Evolutionary conservation across 2,888 invertebrate species (phyloP), one percentile per base, ranked within the genome.

Genomic region (Lithophane leautieri): DNA sequence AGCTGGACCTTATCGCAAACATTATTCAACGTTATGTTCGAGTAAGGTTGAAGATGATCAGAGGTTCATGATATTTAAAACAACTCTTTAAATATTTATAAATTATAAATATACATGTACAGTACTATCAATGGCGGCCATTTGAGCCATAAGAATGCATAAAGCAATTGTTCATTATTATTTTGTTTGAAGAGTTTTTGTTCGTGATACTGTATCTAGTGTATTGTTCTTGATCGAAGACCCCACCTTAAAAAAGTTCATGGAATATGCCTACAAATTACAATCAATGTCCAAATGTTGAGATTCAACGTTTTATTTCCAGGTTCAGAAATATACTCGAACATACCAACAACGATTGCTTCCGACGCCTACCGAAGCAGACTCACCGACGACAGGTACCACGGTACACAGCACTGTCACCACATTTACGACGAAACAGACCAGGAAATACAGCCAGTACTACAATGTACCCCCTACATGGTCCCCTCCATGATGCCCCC

Each of bases 311-410:
- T 50, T 34, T 67, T 58, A 1, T 2, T 58, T 83, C 0, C 91
- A 95, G 95, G 91, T 87, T 89, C 92, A 40, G 95, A 95, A 85
- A 95, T 96, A 86, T 96, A 96, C 84, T 95, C 95, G 9, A 96
- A 96, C 85, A 82, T 96, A 75, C 93, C 95, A 52, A 89, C 90
- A 12, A 90, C 93, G 25, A 89, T 93, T 66, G 73, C 77, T 58
- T 83, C 92, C 50, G 89, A 91, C 3, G 86, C 90, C 0, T 89
- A 90, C 68, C 91, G 90, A 70, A 90, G 89, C 77, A 83, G 91
- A 47, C 73, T 89, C 6, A 73, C 86, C 9, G 94, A 94, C 67
- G 70, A 89, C 1, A 86, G 92, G 65, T 93, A 92, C 85, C 88
- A 83, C 68, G 70, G 81, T 19, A 54, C 85, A 19, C 78, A 89